These are phyloP conservation scores for Ridgeia piscesae DNA, from an alignment of 1,140 invertebrate species.

Conservation along the genomic window DNA sequence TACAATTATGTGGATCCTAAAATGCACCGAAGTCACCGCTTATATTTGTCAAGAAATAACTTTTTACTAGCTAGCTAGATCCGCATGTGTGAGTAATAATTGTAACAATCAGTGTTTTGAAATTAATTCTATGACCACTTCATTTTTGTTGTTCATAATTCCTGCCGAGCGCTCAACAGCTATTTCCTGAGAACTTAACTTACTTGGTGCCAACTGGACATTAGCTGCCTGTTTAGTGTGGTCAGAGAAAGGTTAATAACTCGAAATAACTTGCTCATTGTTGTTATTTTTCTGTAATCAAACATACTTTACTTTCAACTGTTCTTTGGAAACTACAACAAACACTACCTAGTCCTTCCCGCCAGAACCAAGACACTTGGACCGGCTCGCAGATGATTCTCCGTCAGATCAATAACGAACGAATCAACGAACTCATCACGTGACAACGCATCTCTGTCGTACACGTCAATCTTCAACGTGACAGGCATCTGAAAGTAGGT, in stretches of 20 bases:
- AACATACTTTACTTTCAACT: neutral
- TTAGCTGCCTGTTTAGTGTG: too few species aligned
- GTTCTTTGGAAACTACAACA: neutral
- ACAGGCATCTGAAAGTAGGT: neutral
- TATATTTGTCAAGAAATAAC: neutral
- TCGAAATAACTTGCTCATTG: too few species aligned
- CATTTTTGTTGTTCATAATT: too few species aligned
- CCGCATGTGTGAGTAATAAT: neutral
- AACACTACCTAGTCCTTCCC: neutral
- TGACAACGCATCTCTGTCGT: neutral
- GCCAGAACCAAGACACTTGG: neutral
- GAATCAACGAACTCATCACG: neutral
- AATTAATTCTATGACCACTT: too few species aligned
- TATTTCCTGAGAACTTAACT: too few species aligned
- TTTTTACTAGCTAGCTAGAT: neutral
- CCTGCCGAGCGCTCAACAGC: too few species aligned
- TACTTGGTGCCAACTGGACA: too few species aligned
- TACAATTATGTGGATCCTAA: neutral
- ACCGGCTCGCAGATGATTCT: neutral
- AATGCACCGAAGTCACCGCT: neutral
- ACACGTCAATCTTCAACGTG: neutral
- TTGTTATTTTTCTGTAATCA: neutral
- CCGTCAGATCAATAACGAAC: neutral
- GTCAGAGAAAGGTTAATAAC: too few species aligned
- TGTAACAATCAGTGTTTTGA: too few species aligned